A percentile compares a stretch with the other conserved stretches of the same genome.
These are phyloP conservation scores for Zelleria hepariella DNA, from an alignment of 2,888 invertebrate species.

Conservation along the genomic window DNA sequence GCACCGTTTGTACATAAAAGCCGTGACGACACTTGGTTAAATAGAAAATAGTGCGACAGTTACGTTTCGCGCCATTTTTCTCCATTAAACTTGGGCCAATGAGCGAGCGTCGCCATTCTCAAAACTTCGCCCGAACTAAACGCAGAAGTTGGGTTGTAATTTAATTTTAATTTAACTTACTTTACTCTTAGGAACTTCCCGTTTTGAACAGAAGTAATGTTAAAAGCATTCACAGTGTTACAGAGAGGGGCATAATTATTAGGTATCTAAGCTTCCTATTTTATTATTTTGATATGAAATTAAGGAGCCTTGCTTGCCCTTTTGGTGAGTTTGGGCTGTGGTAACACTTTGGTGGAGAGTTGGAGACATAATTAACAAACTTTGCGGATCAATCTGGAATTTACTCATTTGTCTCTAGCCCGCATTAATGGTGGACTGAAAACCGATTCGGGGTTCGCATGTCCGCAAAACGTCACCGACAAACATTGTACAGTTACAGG, in stretches of 20 bases:
- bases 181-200: not conserved
- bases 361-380: not conserved
- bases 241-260: not conserved
- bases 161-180: not conserved
- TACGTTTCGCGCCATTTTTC: not conserved
- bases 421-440: not conserved
- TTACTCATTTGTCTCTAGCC: not conserved
- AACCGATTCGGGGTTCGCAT: not conserved
- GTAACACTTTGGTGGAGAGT: too few species aligned
- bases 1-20: not conserved
- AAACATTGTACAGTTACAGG: not conserved
- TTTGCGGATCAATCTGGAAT: not conserved
- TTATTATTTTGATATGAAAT: too few species aligned
- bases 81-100: not conserved
- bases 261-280: too few species aligned
- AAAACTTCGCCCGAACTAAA: not conserved
- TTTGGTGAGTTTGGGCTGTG: too few species aligned
- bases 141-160: not conserved
- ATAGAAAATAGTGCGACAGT: not conserved
- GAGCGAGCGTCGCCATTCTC: not conserved
- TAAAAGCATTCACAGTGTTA: not conserved
- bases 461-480: not conserved
- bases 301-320: too few species aligned
- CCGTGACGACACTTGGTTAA: not conserved
- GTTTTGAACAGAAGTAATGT: not conserved